Conservation (phyloP, 2,113 vertebrate genomes). For the Tragulus kanchil region DNA sequence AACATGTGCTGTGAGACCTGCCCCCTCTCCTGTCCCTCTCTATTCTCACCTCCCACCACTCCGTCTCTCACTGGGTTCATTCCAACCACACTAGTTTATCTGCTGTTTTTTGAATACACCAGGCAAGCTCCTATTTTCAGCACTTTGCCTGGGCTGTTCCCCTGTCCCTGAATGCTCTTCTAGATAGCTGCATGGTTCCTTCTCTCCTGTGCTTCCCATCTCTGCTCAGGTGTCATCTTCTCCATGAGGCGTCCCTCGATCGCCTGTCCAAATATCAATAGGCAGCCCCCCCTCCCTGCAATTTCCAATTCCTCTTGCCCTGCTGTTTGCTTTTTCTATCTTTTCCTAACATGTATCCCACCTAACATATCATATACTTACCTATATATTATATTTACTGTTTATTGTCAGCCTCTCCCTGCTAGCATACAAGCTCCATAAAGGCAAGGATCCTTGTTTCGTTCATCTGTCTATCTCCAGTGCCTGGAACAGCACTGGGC, state of each 20-base stretch:
- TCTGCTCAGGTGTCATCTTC: not conserved
- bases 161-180: not conserved
- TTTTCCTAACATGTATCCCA: not conserved
- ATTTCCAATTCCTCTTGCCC: not conserved
- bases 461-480: not conserved
- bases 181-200: not conserved
- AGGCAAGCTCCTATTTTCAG: not conserved
- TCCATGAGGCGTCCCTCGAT: not conserved
- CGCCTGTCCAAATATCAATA: not conserved
- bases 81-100: not conserved
- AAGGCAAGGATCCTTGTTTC: not conserved
- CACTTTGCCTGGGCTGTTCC: not conserved
- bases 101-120: not conserved
- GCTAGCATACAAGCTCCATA: not conserved
- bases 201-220: not conserved
- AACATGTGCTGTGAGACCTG: too few relatives aligned
- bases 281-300: not conserved
- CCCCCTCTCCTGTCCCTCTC: not conserved
- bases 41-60: not conserved
- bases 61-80: fast-evolving
- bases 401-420: not conserved
- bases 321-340: not conserved
- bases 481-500: not conserved
- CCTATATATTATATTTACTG: not conserved
- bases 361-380: not conserved